These are phyloP conservation scores for Premnoplex brunnescens DNA, from an alignment of 2,797 vertebrate genomes.

Conservation along the genomic window DNA sequence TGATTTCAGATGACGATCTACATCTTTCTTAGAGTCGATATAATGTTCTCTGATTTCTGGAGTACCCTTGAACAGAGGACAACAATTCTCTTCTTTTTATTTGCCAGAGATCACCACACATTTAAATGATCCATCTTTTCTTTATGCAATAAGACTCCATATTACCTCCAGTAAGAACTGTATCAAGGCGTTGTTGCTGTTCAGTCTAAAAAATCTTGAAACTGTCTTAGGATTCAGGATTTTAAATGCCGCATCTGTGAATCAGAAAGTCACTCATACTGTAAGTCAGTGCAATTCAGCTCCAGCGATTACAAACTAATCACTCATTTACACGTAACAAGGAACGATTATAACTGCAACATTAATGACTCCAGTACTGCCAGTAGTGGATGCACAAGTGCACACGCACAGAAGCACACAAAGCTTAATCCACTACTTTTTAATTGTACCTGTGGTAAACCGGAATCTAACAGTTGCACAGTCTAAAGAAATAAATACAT, in stretches of 20 bases:
- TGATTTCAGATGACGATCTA: slow-evolving; percentile 93
- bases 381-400: background rate
- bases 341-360: background rate
- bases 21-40: slow-evolving; percentile 97
- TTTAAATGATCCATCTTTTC: background rate
- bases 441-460: background rate
- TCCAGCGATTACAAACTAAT: background rate
- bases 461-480: background rate
- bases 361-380: background rate
- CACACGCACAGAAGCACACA: background rate
- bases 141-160: background rate
- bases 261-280: slow-evolving; percentile 63
- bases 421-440: background rate
- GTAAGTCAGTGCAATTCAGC: slow-evolving; percentile 25
- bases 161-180: slow-evolving; percentile 97
- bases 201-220: slow-evolving; percentile 93
- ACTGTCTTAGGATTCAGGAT: slow-evolving; percentile 95
- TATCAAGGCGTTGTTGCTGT: slow-evolving; percentile 97
- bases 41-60: slow-evolving; percentile 98
- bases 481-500: background rate
- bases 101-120: slow-evolving; percentile 25
- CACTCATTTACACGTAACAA: background rate
- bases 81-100: slow-evolving; percentile 48
- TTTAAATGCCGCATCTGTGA: slow-evolving; percentile 97
- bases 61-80: slow-evolving; percentile 84